Evolutionary conservation across 2,888 invertebrate genomes (phyloP), one percentile per base, ranked within the genome.

Genomic region (Drosophila ustulata): DNA sequence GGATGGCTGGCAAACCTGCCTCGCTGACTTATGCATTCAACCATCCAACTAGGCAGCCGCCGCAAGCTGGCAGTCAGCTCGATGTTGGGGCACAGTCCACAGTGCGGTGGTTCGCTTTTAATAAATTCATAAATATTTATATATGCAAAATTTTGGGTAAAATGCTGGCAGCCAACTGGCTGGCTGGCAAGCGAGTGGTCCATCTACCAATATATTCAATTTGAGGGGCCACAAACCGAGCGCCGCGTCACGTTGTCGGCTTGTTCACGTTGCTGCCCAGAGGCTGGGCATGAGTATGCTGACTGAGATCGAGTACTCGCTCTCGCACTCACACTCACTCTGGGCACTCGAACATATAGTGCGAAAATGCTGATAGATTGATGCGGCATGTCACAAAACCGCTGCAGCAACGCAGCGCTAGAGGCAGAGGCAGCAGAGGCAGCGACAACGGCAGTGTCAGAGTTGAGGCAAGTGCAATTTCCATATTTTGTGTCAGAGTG

Each of bases 41-140:
- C 82, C 84, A 75, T 75, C 80, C 75, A 72, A 62, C 75, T 66
- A 87, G 74, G 72, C 75, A 73, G 80, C 71, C 73, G 70, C 77
- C 73, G 70, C 77, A 71, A 71, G 70, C 71, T 8, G 30, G 11
- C 37, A 34, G 9, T 11, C 34, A 11, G 11, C 34, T 11, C 34
- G 11, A 3, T 3, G n/a, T 5, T 3, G 39, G 3, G 41, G 46
- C 25, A 69, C 58, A 61, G 65, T 77, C 30, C 43, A 11, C 34
- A 11, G 30, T 55, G 23, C 32, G 53, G 80, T 78, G 78, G 79
- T 77, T 83, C 85, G 75, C 85, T 89, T 89, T 90, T 89, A 95
- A 91, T 94, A 95, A 90, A 95, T 91, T 90, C 91, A 91, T 91
- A 91, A 91, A 91, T 91, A 91, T 91, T 92, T 92, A 91, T 92